Evolutionary conservation across 2,797 vertebrate genomes (phyloP).

Genomic region (Hoplostethus atlanticus): DNA sequence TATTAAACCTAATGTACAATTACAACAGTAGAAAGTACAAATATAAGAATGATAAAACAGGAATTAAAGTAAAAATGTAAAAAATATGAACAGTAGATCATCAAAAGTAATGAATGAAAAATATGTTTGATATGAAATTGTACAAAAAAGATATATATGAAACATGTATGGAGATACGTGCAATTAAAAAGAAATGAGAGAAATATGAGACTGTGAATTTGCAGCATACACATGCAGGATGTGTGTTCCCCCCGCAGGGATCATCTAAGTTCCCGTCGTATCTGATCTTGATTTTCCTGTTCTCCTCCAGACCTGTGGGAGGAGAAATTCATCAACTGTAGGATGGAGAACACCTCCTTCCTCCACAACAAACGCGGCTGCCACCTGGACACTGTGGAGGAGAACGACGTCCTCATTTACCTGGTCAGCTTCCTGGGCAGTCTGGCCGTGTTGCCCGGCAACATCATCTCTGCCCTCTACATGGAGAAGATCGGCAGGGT

Average conservation of each 20-base stretch:
- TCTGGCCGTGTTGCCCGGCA: conserved; percentile 94
- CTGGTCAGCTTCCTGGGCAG: conserved; percentile 97
- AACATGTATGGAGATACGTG: too few relatives aligned
- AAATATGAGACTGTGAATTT: background rate
- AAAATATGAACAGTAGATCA: too few relatives aligned
- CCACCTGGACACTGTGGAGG: conserved; percentile 89
- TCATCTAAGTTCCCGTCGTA: too few relatives aligned
- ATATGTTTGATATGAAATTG: too few relatives aligned
- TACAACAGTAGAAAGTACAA: too few relatives aligned
- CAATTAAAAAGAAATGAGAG: background rate
- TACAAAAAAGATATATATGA: too few relatives aligned
- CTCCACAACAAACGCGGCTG: conserved; percentile 89
- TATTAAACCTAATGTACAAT: too few relatives aligned
- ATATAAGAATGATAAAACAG: too few relatives aligned
- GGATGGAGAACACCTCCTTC: conserved; percentile 88
- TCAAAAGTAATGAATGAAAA: too few relatives aligned
- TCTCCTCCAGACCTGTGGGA: conserved; percentile 88
- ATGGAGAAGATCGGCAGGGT: conserved; percentile 96
- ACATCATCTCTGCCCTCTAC: conserved; percentile 95
- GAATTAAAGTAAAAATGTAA: too few relatives aligned
- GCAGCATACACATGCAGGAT: too few relatives aligned
- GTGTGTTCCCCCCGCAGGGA: too few relatives aligned
- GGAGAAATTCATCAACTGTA: conserved; percentile 92
- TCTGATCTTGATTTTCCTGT: background rate
- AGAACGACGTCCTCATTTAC: conserved; percentile 95